Evolutionary conservation across 2,113 vertebrate species (phyloP).

Genomic region (Sinocyclocheilus maitianheensis): DNA sequence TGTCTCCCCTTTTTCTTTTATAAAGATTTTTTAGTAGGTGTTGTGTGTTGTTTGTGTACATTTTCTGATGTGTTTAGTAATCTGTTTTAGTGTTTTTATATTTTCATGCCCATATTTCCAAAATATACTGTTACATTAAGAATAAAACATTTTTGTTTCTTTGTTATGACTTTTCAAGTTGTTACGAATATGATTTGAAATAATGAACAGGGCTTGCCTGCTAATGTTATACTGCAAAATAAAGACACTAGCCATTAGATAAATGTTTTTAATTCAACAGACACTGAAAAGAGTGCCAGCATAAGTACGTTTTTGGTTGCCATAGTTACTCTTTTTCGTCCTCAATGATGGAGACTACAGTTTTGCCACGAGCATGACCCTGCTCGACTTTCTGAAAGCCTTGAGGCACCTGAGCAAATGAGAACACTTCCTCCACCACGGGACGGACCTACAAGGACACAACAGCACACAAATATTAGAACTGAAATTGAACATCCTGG

Average conservation of each 20-base stretch:
- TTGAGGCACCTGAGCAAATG: constrained; percentile 87
- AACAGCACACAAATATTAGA: constrained; percentile 51
- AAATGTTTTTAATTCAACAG: constrained; percentile 2
- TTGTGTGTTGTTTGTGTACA: neutral
- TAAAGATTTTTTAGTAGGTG: neutral
- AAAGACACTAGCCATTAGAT: neutral
- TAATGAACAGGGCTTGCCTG: neutral
- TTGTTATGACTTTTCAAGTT: neutral
- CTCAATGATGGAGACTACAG: constrained; percentile 79
- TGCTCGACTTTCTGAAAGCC: constrained; percentile 89
- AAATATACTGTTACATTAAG: constrained; percentile 11
- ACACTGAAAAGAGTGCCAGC: neutral
- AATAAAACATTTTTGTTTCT: neutral
- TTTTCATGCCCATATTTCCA: neutral
- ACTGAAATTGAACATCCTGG: neutral
- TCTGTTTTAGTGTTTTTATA: neutral
- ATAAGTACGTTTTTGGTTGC: neutral
- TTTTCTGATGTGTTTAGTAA: neutral
- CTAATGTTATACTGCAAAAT: neutral
- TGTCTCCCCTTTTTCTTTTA: neutral
- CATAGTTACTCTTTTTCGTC: constrained; percentile 41
- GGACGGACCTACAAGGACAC: constrained; percentile 80
- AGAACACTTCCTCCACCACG: constrained; percentile 88
- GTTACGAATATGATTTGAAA: neutral
- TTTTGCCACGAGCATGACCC: constrained; percentile 94